phyloP scores from a whole-genome alignment of 2,888 invertebrate species.

The Pseudococcus jackbeardsleyi region DNA sequence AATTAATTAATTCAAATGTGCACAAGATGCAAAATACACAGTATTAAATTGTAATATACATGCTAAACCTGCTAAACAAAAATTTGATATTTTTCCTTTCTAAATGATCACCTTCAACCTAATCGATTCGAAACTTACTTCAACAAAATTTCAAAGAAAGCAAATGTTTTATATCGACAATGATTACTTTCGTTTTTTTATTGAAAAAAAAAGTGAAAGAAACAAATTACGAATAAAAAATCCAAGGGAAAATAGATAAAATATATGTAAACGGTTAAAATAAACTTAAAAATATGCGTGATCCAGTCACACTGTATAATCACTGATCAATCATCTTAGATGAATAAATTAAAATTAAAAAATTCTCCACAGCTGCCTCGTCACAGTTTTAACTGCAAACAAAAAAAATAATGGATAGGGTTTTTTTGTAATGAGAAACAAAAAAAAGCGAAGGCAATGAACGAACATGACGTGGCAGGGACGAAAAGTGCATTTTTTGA shows the following conservation, averaged over 20 bases:
- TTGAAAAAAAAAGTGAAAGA: not conserved
- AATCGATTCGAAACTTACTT: not conserved
- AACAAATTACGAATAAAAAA: conserved; percentile 9
- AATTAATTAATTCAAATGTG: not conserved
- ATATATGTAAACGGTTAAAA: not conserved
- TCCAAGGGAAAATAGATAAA: not conserved
- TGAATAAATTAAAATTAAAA: conserved; percentile 26
- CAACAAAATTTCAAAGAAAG: not conserved
- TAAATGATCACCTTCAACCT: not conserved
- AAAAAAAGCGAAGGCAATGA: not conserved
- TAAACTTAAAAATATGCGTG: conserved; percentile 32
- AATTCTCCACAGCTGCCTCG: conserved; percentile 2
- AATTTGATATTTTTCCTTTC: not conserved
- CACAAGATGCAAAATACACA: not conserved
- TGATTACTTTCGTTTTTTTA: not conserved
- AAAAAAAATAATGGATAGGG: conserved; percentile 5
- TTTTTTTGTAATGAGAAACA: not conserved
- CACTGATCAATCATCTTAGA: conserved; percentile 24
- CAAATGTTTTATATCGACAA: not conserved
- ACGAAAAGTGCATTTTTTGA: not conserved
- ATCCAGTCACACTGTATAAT: conserved; percentile 25
- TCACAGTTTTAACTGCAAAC: conserved; percentile 46
- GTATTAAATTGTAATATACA: not conserved
- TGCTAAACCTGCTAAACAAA: not conserved
- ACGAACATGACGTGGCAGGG: not conserved